A percentile compares a stretch with the other conserved stretches of the same genome.
Conservation (phyloP, 2,888 invertebrate genomes). For the Amphipyra tragopoginis region DNA sequence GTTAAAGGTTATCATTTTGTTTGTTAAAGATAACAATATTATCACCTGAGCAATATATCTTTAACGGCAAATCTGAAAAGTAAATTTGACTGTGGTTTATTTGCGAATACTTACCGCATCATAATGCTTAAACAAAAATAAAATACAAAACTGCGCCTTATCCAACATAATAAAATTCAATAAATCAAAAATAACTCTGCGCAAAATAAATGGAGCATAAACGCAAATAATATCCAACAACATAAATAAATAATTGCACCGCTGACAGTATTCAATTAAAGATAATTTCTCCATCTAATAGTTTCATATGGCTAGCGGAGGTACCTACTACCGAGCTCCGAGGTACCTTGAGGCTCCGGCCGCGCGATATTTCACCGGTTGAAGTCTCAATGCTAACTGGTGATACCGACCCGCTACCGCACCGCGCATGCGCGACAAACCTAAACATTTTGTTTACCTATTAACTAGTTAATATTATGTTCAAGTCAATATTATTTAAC, state of each 20-base stretch:
- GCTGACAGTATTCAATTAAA: slow-evolving; percentile 52
- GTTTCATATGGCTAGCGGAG: slow-evolving; percentile 39
- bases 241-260: slow-evolving; percentile 46
- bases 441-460: slow-evolving; percentile 37
- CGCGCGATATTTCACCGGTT: slow-evolving; percentile 63
- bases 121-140: too few species aligned
- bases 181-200: neutral
- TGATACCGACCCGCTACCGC: slow-evolving; percentile 49
- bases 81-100: too few species aligned
- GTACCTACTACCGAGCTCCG: too few species aligned
- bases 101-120: too few species aligned
- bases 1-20: too few species aligned
- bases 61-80: too few species aligned
- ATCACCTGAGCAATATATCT: too few species aligned
- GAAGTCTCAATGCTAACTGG: slow-evolving; percentile 75
- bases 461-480: slow-evolving; percentile 27
- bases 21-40: too few species aligned
- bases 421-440: slow-evolving; percentile 46
- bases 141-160: neutral
- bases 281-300: slow-evolving; percentile 51
- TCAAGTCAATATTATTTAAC: slow-evolving; percentile 36
- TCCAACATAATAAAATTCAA: neutral
- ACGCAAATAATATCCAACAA: slow-evolving; percentile 17
- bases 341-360: slow-evolving; percentile 47
- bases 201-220: slow-evolving; percentile 22